Evolutionary conservation across 2,888 invertebrate species (phyloP), one percentile per base, ranked within the genome.

Genomic region (Yponomeuta evonymella): DNA sequence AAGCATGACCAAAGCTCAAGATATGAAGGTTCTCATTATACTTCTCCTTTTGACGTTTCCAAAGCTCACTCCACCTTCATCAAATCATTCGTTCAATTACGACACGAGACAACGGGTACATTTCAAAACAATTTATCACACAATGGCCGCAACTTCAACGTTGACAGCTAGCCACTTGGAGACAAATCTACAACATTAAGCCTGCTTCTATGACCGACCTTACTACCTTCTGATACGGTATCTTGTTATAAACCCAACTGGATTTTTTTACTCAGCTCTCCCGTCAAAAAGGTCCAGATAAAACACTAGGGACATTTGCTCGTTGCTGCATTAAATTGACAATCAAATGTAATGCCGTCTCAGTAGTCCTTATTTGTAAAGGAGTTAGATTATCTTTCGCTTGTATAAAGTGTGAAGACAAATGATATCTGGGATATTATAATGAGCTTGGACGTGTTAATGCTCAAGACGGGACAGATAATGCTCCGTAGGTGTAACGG

Each of bases 381-480:
- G 2, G 29, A 2, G 9, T 51, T 62, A 5, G 67, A 33, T n/a
- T 58, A 8, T 12, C 6, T 58, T 58, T 58, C 0, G 48, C 6
- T 29, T 9, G 29, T 43, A 48, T 64, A n/a, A 2, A n/a, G 23
- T 23, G 29, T 48, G 33, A 30, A 65, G n/a, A 70, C 69, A 48
- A 63, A 48, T 68, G 33, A 8, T 68, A 29, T 75, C 74, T 76
- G 78, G 78, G 76, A 79, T 82, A 81, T 81, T 84, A 81, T 89
- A 88, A 89, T 87, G 83, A 88, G 85, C 76, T 80, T 81, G 83
- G 84, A 86, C 83, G 86, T 87, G 88, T 88, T 88, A 88, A 88
- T 87, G 86, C 82, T 83, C 81, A 77, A 81, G 83, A 82, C 83
- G 84, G 79, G 81, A 81, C 81, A 84, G 87, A 89, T 88, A 87